Base-by-base conservation (phyloP, 2,113 vertebrate genomes). In the Fukomys damarensis region DNA sequence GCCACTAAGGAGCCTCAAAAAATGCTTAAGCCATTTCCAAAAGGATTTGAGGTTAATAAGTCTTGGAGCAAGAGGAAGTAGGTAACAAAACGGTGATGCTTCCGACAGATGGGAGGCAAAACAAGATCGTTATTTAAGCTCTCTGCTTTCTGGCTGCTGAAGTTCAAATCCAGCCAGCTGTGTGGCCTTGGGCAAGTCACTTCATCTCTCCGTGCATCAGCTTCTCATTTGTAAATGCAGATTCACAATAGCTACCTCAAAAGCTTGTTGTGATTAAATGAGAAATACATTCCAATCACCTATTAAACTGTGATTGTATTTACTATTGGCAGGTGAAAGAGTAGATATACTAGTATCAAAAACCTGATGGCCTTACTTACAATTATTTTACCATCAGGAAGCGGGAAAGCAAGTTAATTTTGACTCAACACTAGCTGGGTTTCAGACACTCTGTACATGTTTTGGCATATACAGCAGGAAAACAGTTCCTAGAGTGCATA, bases 371-470 rank as follows among this genome's bases (percentile, higher is more conserved):
- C 49, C 56, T 96, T 93, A 74, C 35, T 79, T 72, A 49, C 43
- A 85, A 58, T 81, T 72, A 91, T 65, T 70, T 96, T 65, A 87
- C 35, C 43, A 49, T 86, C 41, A 82, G 79, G 7, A 96, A 88
- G 84, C 93, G 32, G 32, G 32, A 63, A 81, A 81, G 58, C 52
- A 92, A 96, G 43, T 32, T 70, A 72, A 52, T 56, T 89, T 87
- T 96, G 61, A 83, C 82, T 85, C 38, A 49, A 8, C 9, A 70
- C 14, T 43, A 88, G 17, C 63, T 85, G 79, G 59, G n/a, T 49
- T 82, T 41, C 83, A 81, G 46, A 93, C 92, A 88, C 11, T 82
- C 41, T 91, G 49, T 80, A 83, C 79, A 52, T n/a, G 17, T 80
- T 96, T 91, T 90, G 70, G 7, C 38, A 54, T 63, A 85, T 22